Evolutionary conservation across 2,113 vertebrate genomes (phyloP).

Genomic region (Esox niger): DNA sequence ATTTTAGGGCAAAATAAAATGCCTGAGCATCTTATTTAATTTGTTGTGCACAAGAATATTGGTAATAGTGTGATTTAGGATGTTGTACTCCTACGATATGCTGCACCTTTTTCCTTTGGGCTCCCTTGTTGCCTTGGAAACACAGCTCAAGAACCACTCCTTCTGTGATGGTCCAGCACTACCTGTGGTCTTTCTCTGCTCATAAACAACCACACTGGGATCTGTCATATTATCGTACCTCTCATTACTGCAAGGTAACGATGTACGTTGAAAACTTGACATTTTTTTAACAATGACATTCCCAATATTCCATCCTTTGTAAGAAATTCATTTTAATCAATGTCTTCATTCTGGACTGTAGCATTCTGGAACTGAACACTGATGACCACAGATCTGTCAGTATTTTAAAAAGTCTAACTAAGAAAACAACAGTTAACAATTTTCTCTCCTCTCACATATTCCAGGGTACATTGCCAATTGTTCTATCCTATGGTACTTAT

Average conservation of each 20-base stretch:
- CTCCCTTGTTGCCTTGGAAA: slow-evolving; percentile 30
- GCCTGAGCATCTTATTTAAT: neutral
- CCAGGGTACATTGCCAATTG: neutral
- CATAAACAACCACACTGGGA: neutral
- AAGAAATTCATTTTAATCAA: no score
- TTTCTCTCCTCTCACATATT: neutral
- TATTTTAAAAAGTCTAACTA: no score
- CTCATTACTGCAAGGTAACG: no score
- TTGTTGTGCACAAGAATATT: neutral
- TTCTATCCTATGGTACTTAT: neutral
- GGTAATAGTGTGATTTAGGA: neutral
- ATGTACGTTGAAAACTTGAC: no score
- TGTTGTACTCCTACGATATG: slow-evolving; percentile 7
- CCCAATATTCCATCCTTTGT: no score
- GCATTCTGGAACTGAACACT: no score
- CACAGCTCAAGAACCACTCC: neutral
- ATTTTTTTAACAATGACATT: no score
- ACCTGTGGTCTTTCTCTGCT: neutral
- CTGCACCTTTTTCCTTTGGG: slow-evolving; percentile 24
- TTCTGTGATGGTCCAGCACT: neutral
- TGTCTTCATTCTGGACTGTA: no score
- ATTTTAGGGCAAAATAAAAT: neutral
- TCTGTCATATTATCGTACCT: neutral
- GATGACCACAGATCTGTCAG: no score
- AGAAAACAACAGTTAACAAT: neutral